A percentile compares a stretch with the other conserved stretches of the same genome.
These are phyloP conservation scores for Notamacropus eugenii DNA, from an alignment of 2,797 vertebrate genomes.

Conservation along the genomic window DNA sequence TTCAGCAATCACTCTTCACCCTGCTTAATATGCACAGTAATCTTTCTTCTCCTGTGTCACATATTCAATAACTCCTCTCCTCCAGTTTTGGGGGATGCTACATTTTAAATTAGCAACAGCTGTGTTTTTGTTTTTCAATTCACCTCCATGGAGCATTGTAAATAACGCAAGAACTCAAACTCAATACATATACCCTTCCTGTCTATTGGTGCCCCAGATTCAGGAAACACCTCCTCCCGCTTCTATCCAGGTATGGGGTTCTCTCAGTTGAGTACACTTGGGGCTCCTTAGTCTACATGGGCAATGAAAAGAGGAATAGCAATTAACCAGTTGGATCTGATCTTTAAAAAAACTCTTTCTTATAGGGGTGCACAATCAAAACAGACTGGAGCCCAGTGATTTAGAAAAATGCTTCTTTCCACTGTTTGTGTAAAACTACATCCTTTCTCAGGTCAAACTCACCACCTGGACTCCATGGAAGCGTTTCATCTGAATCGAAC, in stretches of 20 bases:
- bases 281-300: no score
- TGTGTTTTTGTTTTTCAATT: slow-evolving; percentile 64
- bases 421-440: background rate
- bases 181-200: background rate
- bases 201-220: background rate
- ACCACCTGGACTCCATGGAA: background rate
- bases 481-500: background rate
- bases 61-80: slow-evolving; percentile 79
- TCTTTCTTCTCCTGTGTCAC: slow-evolving; percentile 76
- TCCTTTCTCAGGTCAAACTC: background rate
- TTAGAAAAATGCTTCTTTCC: background rate
- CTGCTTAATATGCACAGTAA: slow-evolving; percentile 75
- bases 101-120: slow-evolving; percentile 72
- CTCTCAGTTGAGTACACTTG: background rate
- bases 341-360: background rate
- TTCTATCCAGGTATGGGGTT: background rate
- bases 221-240: background rate
- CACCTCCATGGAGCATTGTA: slow-evolving; percentile 58
- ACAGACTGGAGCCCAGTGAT: background rate
- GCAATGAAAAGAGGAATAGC: background rate
- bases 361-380: background rate
- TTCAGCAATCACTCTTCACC: slow-evolving; percentile 75
- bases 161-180: slow-evolving; percentile 45
- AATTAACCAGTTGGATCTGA: background rate
- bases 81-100: slow-evolving; percentile 50